Conservation (phyloP, 2,888 invertebrate species). For the Stenolophus ochropezus region DNA sequence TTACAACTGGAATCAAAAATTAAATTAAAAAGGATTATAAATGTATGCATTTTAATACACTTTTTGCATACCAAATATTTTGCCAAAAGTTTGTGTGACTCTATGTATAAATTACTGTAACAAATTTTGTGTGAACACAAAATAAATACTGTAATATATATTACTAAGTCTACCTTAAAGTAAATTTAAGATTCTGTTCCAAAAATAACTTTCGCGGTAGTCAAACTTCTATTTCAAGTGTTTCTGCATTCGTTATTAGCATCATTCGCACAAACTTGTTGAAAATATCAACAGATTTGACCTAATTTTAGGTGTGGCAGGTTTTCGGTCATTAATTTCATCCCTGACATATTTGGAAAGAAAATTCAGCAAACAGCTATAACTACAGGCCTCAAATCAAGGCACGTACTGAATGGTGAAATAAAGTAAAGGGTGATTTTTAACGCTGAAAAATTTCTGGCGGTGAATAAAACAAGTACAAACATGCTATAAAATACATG, state of each 20-base stretch:
- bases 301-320: not conserved
- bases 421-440: not conserved
- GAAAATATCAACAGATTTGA: not conserved
- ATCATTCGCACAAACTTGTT: too few species aligned
- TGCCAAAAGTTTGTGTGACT: too few species aligned
- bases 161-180: too few species aligned
- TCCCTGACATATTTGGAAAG: not conserved
- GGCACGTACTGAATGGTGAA: not conserved
- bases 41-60: not conserved
- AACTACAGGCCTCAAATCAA: not conserved
- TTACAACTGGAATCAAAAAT: not conserved
- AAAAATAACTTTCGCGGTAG: too few species aligned
- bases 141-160: too few species aligned
- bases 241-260: too few species aligned
- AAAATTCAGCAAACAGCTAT: not conserved
- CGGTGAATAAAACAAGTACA: not conserved
- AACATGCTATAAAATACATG: not conserved
- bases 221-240: too few species aligned
- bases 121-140: too few species aligned
- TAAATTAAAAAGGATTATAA: not conserved
- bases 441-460: not conserved
- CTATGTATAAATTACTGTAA: too few species aligned
- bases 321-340: not conserved
- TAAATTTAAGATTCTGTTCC: too few species aligned
- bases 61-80: not conserved